A percentile compares a stretch with the other conserved stretches of the same genome.
These are phyloP conservation scores for Platysternon megacephalum DNA, from an alignment of 2,113 vertebrate genomes.

Conservation along the genomic window DNA sequence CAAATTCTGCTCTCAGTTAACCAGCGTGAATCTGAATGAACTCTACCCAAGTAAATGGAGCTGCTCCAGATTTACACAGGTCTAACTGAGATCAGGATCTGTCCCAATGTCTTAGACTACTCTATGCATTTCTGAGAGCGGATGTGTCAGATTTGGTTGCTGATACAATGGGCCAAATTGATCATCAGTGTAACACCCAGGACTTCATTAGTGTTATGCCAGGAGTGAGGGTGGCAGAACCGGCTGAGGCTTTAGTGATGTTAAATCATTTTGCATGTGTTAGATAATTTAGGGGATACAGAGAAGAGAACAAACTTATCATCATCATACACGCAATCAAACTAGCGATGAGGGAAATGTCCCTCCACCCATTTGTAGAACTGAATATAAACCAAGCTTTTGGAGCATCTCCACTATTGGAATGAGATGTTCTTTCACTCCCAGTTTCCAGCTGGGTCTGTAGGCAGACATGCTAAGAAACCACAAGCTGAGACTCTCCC, in stretches of 20 bases:
- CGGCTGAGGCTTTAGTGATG: neutral
- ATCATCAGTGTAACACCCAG: neutral
- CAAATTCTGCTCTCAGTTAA: neutral
- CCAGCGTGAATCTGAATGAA: neutral
- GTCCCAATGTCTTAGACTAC: too few relatives aligned
- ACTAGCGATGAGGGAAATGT: neutral
- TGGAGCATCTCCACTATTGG: neutral
- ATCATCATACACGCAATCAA: neutral
- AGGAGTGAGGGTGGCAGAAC: neutral
- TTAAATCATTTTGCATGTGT: neutral
- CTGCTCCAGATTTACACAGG: neutral
- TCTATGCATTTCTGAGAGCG: neutral
- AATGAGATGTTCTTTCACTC: constrained; percentile 27
- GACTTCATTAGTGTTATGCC: neutral
- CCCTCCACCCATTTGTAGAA: neutral
- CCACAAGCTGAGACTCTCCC: constrained; percentile 35
- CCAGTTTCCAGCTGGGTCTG: constrained; percentile 42
- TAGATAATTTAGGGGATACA: neutral
- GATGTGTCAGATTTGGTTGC: neutral
- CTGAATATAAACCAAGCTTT: neutral
- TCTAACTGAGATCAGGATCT: neutral
- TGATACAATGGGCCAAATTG: neutral
- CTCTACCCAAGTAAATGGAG: neutral
- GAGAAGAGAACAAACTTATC: neutral
- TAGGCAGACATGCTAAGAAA: constrained; percentile 30